Evolutionary conservation across 2,888 invertebrate genomes (phyloP), one percentile per base, ranked within the genome.

Genomic region (Halictus quadricinctus): DNA sequence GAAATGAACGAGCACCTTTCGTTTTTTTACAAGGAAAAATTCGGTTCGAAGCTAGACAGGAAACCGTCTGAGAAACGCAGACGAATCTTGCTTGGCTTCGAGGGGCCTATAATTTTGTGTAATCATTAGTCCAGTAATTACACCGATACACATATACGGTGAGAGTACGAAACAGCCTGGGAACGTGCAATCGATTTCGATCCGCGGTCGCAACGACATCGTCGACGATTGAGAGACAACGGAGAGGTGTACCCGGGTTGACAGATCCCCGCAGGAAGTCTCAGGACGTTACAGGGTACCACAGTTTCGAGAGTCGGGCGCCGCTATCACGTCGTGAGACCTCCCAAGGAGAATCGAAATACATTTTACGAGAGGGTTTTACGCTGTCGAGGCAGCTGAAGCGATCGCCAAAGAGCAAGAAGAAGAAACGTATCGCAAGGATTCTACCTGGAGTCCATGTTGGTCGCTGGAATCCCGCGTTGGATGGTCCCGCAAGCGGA

Each of bases 401-500:
- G 83, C 83, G 80, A 60, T 60, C 72, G 79, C 18, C 29, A 18
- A 60, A 5, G 25, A 77, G 73, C 73, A 21, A 76, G 13, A 50
- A 50, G 4, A 18, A 6, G 66, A 72, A 21, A 72, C 50, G 72
- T 70, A 66, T 50, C 48, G 48, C 25, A 21, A 69, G 36, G 43
- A 82, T 69, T 86, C 85, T 92, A 94, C 94, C 93, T 94, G 8
- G 94, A 94, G 76, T 94, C 94, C 94, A 94, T 94, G 81, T 94
- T 94, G 72, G 91, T 81, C 69, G 92, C 79, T 41, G 87, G 86
- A 72, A 90, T 91, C 81, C 93, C 93, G 73, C 94, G 94, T 80
- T 93, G 94, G 73, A 94, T 94, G n/a, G 93, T 94, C 1, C 94
- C 94, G 85, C 96, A 96, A 76, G 96, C 96, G 54, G 96, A 96